Base-by-base conservation (phyloP, 2,797 vertebrate genomes). In the Chaunax sp. region DNA sequence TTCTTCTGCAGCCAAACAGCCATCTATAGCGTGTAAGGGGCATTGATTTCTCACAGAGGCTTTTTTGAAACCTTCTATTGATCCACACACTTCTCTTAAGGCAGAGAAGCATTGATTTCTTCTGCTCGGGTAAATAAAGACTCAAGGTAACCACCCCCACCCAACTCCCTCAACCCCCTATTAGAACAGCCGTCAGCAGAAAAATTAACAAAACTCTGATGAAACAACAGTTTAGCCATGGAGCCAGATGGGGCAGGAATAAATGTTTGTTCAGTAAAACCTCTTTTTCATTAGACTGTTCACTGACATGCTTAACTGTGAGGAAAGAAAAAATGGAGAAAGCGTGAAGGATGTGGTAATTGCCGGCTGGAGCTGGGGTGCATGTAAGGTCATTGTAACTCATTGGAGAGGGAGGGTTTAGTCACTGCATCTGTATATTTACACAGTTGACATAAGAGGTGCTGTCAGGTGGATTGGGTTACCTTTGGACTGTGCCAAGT, bases 51-150 rank as follows among this genome's bases (percentile, higher is more conserved):
- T 91, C 83, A 81, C 85, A 78, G 80, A 80, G 81, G 85, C 89
- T 93, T 91, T 30, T 91, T 82, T 90, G 74, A 92, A 91, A 92
- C 84, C 87, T 85, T 81, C 67, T 85, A 93, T 93, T 93, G 93
- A 94, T 94, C 85, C 85, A 56, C 81, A 74, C 85, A 91, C 87
- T 90, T 90, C 85, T 93, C 88, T 85, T 87, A 77, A 78, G 63
- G 82, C 84, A 75, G 73, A 81, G 77, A 75, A 45, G 47, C 80
- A 92, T 93, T 1, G 88, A 91, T 92, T 91, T 82, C 68, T 88
- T 81, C 83, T 85, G 76, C 84, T 80, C 53, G 71, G 89, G 80
- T 90, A 92, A 93, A 93, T 91, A 93, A 88, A 92, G 84, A 89
- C 78, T 84, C 82, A 81, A 70, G 72, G 43, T 83, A 83, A 71